phyloP scores from a whole-genome alignment of 2,888 invertebrate genomes.

The Pyrrhopygopsis socrates region DNA sequence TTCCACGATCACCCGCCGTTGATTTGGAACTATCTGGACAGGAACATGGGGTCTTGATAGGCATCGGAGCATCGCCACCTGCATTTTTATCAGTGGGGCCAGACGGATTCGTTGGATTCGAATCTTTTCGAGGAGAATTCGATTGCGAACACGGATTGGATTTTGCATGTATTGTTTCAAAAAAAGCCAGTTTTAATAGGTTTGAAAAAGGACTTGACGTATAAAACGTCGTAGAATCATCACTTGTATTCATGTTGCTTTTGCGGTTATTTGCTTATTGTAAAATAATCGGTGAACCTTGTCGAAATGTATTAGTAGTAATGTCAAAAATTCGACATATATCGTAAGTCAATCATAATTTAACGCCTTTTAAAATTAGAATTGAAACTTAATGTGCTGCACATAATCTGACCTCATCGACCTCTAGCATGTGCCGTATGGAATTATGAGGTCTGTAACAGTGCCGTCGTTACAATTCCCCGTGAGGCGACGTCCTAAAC shows the following conservation, averaged over 20 bases:
- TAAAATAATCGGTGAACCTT: background rate
- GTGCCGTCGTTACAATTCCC: no score
- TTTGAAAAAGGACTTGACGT: constrained; percentile 88
- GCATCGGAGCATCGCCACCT: constrained; percentile 87
- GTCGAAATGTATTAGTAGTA: background rate
- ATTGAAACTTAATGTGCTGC: background rate
- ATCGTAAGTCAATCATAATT: background rate
- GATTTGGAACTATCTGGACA: constrained; percentile 85
- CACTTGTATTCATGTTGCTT: constrained; percentile 78
- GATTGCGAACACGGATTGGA: constrained; percentile 87
- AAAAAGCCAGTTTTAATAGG: constrained; percentile 89
- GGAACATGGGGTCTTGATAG: constrained; percentile 86
- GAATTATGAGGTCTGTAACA: no score
- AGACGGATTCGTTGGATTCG: constrained; percentile 31
- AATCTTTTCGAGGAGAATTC: constrained; percentile 87
- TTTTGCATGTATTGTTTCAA: constrained; percentile 91
- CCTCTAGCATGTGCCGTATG: no score
- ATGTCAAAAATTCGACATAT: background rate
- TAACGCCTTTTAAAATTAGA: background rate
- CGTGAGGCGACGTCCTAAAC: no score
- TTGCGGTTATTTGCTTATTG: background rate
- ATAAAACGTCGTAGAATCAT: constrained; percentile 81
- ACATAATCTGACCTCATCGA: background rate
- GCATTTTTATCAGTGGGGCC: constrained; percentile 72
- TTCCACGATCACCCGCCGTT: constrained; percentile 90